A percentile compares a stretch with the other conserved stretches of the same genome.
Evolutionary conservation across 2,113 vertebrate genomes (phyloP).

Genomic region (Odocoileus virginianus): DNA sequence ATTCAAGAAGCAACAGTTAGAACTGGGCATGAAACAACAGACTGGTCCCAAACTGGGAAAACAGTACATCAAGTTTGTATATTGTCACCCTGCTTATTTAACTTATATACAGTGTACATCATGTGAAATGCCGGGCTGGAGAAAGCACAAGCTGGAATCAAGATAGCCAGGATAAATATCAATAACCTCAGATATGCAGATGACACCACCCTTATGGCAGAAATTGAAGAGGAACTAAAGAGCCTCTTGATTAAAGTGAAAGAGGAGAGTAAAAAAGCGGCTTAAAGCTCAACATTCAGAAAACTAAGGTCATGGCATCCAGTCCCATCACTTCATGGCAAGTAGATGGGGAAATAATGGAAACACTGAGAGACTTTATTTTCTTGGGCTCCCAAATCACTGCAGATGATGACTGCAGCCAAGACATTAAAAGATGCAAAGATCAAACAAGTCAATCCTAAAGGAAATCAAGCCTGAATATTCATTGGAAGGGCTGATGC

Average conservation of each 20-base stretch:
- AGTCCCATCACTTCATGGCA: background rate
- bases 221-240: background rate
- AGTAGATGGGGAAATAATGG: background rate
- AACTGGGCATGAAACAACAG: background rate
- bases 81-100: background rate
- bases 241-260: background rate
- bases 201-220: background rate
- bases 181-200: background rate
- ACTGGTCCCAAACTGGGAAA: background rate
- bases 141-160: background rate
- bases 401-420: background rate
- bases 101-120: background rate
- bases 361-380: background rate
- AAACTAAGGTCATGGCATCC: background rate
- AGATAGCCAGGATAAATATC: background rate
- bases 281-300: background rate
- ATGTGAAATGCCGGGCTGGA: background rate
- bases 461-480: background rate
- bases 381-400: background rate
- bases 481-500: background rate
- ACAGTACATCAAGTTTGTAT: rapidly evolving
- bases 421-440: background rate
- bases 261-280: background rate
- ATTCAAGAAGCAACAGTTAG: background rate
- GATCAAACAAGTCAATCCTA: background rate